phyloP scores from a whole-genome alignment of 2,113 vertebrate genomes.

The Lamprologus ornatipinnis region DNA sequence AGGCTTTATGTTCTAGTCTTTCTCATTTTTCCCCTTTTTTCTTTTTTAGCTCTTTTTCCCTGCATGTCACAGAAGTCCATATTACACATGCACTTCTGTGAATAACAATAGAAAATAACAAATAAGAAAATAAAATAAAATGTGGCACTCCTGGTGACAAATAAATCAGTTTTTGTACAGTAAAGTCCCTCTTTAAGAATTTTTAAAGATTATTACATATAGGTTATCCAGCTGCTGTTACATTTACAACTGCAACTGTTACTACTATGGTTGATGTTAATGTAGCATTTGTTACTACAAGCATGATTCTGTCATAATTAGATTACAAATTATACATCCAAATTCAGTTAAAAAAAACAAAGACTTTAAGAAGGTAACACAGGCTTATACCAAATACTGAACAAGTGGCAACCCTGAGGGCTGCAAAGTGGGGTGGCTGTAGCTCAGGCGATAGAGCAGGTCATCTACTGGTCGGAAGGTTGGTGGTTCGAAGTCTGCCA shows the following conservation, averaged over 20 bases:
- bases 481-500: not conserved
- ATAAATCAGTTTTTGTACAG: not conserved
- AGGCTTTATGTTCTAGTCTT: not conserved
- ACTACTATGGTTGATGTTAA: not conserved
- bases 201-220: no score
- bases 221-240: not conserved
- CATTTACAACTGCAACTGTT: not conserved
- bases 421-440: not conserved
- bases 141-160: not conserved
- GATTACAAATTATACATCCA: not conserved
- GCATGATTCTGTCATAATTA: not conserved
- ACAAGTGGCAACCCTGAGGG: not conserved
- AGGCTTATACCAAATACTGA: not conserved
- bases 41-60: accelerated
- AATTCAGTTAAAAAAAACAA: not conserved
- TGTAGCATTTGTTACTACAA: not conserved
- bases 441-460: accelerated
- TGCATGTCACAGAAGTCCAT: not conserved
- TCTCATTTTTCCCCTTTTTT: not conserved
- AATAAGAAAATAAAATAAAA: not conserved
- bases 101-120: not conserved
- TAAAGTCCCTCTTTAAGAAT: not conserved
- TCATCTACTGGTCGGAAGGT: accelerated
- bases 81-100: not conserved
- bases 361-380: not conserved